Evolutionary conservation across 2,888 invertebrate genomes (phyloP), one percentile per base, ranked within the genome.

Genomic region (Entomobrya proxima): DNA sequence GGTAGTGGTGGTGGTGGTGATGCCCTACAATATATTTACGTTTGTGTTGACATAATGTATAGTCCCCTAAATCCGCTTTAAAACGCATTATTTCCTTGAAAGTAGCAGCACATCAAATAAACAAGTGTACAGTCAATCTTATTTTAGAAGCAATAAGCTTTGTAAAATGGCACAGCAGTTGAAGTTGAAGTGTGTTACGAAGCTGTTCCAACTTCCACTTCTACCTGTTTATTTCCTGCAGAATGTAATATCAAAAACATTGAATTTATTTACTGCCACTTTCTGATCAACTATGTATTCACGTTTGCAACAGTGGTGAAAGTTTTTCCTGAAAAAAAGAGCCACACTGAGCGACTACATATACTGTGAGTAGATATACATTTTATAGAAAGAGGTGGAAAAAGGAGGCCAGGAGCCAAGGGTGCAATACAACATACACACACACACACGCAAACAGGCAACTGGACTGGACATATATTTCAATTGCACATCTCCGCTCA

Each of bases 341-440:
- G n/a, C n/a, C n/a, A n/a, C n/a, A n/a, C n/a, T n/a, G n/a, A n/a
- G n/a, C n/a, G n/a, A n/a, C n/a, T n/a, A n/a, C n/a, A n/a, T n/a
- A n/a, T n/a, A n/a, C n/a, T n/a, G n/a, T n/a, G n/a, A n/a, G n/a
- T n/a, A n/a, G n/a, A n/a, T n/a, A n/a, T n/a, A n/a, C n/a, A n/a
- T n/a, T n/a, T n/a, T n/a, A n/a, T n/a, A n/a, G n/a, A n/a, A n/a
- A 52, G 18, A 7, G 35, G 50, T 50, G 13, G 55, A 47, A 30
- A 69, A 83, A 83, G 61, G 64, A 61, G 76, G 75, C 47, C 76
- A 76, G 76, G 83, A 83, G 83, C 83, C 83, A 67, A 75, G 83
- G 83, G 83, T 83, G 76, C 83, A 83, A 83, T 83, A 76, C 74
- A 64, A 81, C 55, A 81, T 4, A 11, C 18, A 67, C 35, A 58